A percentile compares a stretch with the other conserved stretches of the same genome.
Conservation (phyloP, 1,140 invertebrate genomes). For the Saccostrea echinata region DNA sequence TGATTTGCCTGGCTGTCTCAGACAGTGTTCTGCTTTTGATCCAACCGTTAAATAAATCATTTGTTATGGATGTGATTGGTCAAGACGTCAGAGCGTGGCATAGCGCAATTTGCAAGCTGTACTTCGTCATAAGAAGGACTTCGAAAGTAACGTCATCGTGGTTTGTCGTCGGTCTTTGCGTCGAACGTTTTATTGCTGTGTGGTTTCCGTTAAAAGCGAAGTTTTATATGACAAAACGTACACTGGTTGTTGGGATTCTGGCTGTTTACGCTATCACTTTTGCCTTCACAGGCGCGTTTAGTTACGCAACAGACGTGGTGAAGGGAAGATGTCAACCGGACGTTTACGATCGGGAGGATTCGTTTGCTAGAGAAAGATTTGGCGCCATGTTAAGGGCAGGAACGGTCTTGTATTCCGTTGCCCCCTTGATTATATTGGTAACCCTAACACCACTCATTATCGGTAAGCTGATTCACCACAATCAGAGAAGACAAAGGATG, state of each 20-base stretch:
- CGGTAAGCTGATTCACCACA: conserved; percentile 17
- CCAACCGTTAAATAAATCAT: conserved; percentile 59
- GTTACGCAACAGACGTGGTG: conserved; percentile 53
- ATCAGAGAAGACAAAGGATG: neutral
- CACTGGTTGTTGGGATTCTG: neutral
- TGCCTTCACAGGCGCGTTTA: conserved; percentile 49
- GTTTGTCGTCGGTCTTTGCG: conserved; percentile 55
- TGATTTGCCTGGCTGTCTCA: conserved; percentile 15
- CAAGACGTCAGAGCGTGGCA: conserved; percentile 56
- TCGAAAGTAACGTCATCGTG: conserved; percentile 63
- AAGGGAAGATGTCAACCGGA: conserved; percentile 55
- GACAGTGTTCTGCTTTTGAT: conserved; percentile 44
- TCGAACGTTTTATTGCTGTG: conserved; percentile 60
- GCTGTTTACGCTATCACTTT: conserved; percentile 31
- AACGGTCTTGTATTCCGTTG: conserved; percentile 47
- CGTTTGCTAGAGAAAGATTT: neutral
- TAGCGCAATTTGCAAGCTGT: conserved; percentile 48
- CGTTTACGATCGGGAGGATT: conserved; percentile 40
- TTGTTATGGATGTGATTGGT: conserved; percentile 52
- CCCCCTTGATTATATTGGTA: conserved; percentile 42
- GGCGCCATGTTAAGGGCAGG: conserved; percentile 41
- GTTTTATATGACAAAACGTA: conserved; percentile 38
- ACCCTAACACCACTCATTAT: conserved; percentile 51
- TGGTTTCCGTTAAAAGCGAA: conserved; percentile 59
- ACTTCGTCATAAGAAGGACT: conserved; percentile 43